Evolutionary conservation across 2,888 invertebrate genomes (phyloP), one percentile per base, ranked within the genome.

Genomic region (Cinara cedri): DNA sequence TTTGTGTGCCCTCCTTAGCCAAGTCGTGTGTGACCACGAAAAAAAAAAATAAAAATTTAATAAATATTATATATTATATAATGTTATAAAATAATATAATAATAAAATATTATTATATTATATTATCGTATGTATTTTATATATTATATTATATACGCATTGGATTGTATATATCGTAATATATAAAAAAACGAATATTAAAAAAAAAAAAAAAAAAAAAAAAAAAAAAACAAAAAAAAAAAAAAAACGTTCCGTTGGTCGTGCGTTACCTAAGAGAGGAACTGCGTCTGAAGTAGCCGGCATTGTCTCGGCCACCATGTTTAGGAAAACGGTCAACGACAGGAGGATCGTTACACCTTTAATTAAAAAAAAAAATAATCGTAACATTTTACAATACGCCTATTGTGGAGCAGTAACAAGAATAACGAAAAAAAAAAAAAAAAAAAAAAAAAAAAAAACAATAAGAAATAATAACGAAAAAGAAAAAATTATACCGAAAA

Each of bases 281-380:
- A 83, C 83, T 76, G 83, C 83, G 78, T 81, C 81, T 49, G 81
- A 97, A 82, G 97, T 97, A 85, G 96, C 96, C 84, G 97, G 97
- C 96, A 98, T 96, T 86, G 96, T 97, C 89, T 97, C 97, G 84
- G 97, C 97, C 85, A 97, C 97, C 93, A 97, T 95, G 89, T 97
- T 96, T 86, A 97, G 91, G 89, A 98, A 98, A 88, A 98, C 97
- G 87, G 97, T 97, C 88, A 98, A 90, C 85, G 97, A 97, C 87
- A 98, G 91, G 85, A 98, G 90, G 88, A 98, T 97, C 85, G 97
- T 98, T 84, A 98, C 97, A 88, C 96, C 96, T 95, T 88, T 82
- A 87, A 87, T 84, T 85, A 84, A 72, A 81, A 78, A 72, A 81
- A 78, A 76, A 75, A 55, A 71, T 42, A 4, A 34, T 34, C 34